Base-by-base conservation (phyloP, 2,888 invertebrate genomes). In the Campaea margaritaria region DNA sequence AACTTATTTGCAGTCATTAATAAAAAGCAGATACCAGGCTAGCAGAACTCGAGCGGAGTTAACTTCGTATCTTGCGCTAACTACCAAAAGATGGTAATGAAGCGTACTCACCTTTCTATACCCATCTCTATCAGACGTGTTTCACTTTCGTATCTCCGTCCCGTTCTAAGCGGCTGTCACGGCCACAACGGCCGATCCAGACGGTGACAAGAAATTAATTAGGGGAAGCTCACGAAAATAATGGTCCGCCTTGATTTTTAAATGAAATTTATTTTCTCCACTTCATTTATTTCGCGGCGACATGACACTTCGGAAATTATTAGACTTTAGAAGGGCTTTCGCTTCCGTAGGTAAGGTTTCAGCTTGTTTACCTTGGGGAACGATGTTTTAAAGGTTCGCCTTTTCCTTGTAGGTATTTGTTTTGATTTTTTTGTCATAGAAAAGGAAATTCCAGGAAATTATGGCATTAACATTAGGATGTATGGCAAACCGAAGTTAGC, bases 161-260 rank as follows among this genome's bases (percentile, higher is more conserved):
- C 65, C 74, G 8, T 64, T 86, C 85, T 67, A 69, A 73, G 76
- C 72, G 78, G 81, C 89, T 90, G 91, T 91, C 90, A 91, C 76
- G 76, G 81, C 83, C 90, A 89, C 83, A 84, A 81, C 87, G 83
- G 85, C 83, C 87, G 85, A 86, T 87, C 82, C 84, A 85, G 88
- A 86, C 90, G 87, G 89, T 91, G 91, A 91, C 91, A 91, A 86
- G 91, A 91, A 91, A 91, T 91, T 91, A 91, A 91, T 91, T 91
- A 91, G 90, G 89, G 87, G 88, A 89, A 87, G 85, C 85, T 79
- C 77, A 82, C 84, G 85, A 87, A 88, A 90, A 91, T 90, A 91
- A 91, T 91, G 91, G 90, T 86, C 76, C 75, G 85, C 85, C 88
- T 88, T 89, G 91, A 91, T 91, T 91, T 91, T 91, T 91, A 90